Evolutionary conservation across 2,113 vertebrate genomes (phyloP), one percentile per base, ranked within the genome.

Genomic region (Athene cunicularia): DNA sequence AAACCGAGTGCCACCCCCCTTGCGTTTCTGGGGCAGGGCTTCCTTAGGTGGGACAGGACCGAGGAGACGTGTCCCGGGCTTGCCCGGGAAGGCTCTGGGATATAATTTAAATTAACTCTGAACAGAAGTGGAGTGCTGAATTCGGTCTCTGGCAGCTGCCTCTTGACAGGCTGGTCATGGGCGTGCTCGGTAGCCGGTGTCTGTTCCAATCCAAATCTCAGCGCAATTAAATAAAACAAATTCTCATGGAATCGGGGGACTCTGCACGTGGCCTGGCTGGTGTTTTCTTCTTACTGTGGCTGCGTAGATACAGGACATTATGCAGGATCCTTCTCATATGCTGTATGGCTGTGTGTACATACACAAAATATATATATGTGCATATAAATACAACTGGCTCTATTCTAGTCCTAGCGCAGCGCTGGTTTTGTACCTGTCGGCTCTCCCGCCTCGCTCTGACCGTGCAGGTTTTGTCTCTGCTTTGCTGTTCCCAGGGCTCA

Each of bases 401-500:
- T 26, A 0, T 6, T 23, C 43, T 35, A n/a, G 55, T 3, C 22
- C 84, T 3, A 4, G 3, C 3, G 13, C 6, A 21, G 3, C 14
- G 20, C 5, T 55, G 72, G 16, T 16, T 56, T 35, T 20, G 43
- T 7, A 39, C 35, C 71, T 19, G 27, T 41, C 49, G 14, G 21
- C 2, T 30, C 81, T 1, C 60, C 55, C 1, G 8, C 45, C 33
- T 24, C 3, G 1, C 41, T 3, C 50, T 84, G 74, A 88, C 70
- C 28, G 1, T 20, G 14, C 22, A 11, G 43, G 64, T 24, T 41
- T 43, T 35, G 49, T 91, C 90, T 94, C 80, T 58, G 50, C 59
- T 90, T 32, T 71, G 79, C 94, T 41, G 5, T 76, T 56, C 26
- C 35, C 96, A 99, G 99, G 99, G 91, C 97, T 99, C 16, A 99